Evolutionary conservation across 2,888 invertebrate genomes (phyloP), one percentile per base, ranked within the genome.

Genomic region (Spisula subtruncata): DNA sequence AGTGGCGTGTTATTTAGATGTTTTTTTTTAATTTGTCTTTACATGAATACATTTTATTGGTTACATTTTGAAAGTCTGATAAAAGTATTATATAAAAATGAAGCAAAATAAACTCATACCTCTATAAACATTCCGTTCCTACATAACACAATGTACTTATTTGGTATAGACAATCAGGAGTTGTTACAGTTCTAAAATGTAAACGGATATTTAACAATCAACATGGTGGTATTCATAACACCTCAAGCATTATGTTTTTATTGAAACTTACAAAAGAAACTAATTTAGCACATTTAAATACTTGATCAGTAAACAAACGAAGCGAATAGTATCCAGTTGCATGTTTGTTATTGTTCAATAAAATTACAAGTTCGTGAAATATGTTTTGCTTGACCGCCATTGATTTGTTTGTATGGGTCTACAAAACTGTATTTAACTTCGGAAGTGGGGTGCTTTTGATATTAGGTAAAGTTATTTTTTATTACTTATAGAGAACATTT

Each of bases 131-230:
- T 20, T 25, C 60, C 12, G 60, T 12, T 66, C 25, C 60, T 25
- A 66, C 10, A 66, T 25, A 25, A 66, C 6, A 66, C 60, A 25
- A 66, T 66, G n/a, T 25, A 66, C 8, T 66, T 6, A n/a, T 66
- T 25, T n/a, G 51, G 60, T 66, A 66, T 66, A 66, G 18, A 56
- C 56, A 6, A n/a, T 5, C 25, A 66, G n/a, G 5, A 66, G 25
- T 25, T 66, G 60, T 66, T 66, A n/a, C 25, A 60, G 10, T 66
- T 66, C 25, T 25, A 66, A n/a, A 25, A 66, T 66, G 60, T 66
- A 66, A 66, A 66, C 60, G n/a, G 60, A 66, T 66, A 66, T n/a
- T 75, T 75, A 35, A 75, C 29, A 75, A 75, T 35, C 35, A 75
- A 32, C 75, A 75, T 16, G 32, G 18, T 14, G 35, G 35, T 75